Evolutionary conservation across 2,113 vertebrate species (phyloP), one percentile per base, ranked within the genome.

Genomic region (Salvelinus alpinus): DNA sequence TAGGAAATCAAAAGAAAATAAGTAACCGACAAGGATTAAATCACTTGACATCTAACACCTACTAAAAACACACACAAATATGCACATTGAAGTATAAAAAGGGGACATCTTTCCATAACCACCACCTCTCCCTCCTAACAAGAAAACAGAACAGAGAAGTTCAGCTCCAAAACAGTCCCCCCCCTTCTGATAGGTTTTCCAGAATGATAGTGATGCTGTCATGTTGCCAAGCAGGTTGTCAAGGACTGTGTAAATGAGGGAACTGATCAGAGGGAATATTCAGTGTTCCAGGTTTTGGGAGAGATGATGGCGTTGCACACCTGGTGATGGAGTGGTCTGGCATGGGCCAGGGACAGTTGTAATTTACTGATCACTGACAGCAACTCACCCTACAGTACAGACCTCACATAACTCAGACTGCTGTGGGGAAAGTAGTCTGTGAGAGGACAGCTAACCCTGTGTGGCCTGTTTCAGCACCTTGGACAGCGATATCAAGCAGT

Each of bases 251-350:
- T 38, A 44, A 76, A 80, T 75, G 54, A 54, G 77, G 77, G 73
- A 78, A n/a, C 3, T 18, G 70, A 80, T 78, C 68, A 83, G 60
- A 62, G 31, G 67, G 70, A 82, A 73, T 80, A 81, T 74, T 82
- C 72, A 84, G 65, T 0, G n/a, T 47, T 81, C 31, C 44, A 75
- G 73, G 51, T 78, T 84, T 64, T 69, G 64, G 27, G 74, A 77
- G 31, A 38, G 60, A 71, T 1, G 13, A 34, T 27, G 13, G 22
- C 59, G 34, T 65, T 47, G 71, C 34, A 47, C 74, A 69, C 34
- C 64, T 22, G 16, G 62, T 77, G 64, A 78, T 48, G 16, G 51
- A 77, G 59, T 3, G 51, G 62, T 51, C 73, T 73, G 44, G 79
- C 48, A 70, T 71, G 51, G 79, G 70, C 71, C 74, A 25, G 18